Conservation (phyloP, 1,140 invertebrate species). For the Ruditapes philippinarum region DNA sequence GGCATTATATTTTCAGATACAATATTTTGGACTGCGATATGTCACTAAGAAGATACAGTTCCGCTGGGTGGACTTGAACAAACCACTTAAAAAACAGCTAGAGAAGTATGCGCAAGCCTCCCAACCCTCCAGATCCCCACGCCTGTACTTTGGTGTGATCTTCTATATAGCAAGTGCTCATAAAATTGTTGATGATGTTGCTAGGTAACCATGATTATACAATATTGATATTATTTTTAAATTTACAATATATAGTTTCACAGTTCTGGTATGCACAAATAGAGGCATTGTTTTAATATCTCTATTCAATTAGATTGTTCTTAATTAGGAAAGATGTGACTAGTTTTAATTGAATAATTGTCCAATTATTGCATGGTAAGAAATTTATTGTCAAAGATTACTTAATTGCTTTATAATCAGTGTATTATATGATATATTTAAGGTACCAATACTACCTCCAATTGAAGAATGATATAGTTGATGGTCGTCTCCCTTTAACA, state of each 20-base stretch:
- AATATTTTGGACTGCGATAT: conserved; percentile 85
- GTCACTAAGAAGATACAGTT: conserved; percentile 85
- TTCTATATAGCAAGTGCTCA: conserved; percentile 94
- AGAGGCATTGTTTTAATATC: too few species aligned
- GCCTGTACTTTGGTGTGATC: conserved; percentile 96
- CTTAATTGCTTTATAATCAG: too few species aligned
- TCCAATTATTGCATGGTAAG: too few species aligned
- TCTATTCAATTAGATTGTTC: too few species aligned
- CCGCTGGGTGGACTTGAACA: conserved; percentile 96
- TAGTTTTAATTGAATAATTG: too few species aligned
- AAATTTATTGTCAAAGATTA: too few species aligned
- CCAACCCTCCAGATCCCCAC: conserved; percentile 84
- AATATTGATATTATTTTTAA: too few species aligned
- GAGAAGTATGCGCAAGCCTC: conserved; percentile 93
- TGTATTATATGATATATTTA: too few species aligned
- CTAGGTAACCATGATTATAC: too few species aligned
- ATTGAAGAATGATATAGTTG: conserved; percentile 97
- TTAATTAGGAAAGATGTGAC: too few species aligned
- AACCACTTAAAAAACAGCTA: conserved; percentile 96
- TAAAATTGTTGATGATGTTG: conserved; percentile 92
- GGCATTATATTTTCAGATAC: conserved; percentile 74
- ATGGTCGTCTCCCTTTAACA: conserved; percentile 95
- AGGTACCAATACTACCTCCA: conserved; percentile 98
- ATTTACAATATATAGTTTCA: too few species aligned
- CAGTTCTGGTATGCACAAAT: too few species aligned